Base-by-base conservation (phyloP, 2,113 vertebrate genomes). In the Dasyurus viverrinus region DNA sequence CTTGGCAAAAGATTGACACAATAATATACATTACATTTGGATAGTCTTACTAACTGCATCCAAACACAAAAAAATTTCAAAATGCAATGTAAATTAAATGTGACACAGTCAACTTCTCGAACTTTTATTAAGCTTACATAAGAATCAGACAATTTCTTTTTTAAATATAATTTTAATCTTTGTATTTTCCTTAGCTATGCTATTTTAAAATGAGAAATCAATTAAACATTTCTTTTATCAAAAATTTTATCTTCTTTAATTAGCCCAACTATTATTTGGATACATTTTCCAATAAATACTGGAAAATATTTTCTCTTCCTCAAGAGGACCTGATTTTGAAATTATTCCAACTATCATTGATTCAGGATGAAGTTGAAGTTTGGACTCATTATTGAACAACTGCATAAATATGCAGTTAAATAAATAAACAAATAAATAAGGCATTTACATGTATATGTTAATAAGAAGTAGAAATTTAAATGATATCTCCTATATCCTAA, bases 1-100 rank as follows among this genome's bases (percentile, higher is more conserved):
- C 93, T 94, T 60, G 52, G n/a, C 5, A 12, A 54, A 95, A 96
- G 23, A 55, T 50, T 54, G 19, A 92, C 11, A 54, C 8, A 95
- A 54, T 36, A 53, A 24, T 90, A 19, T 10, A 9, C 4, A 7
- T 27, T 22, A 47, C 91, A 1, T 27, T 47, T n/a, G 57, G 42
- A 42, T 30, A 90, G 68, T 2, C 68, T 47, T 91, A 93, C 3
- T 50, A 91, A 92, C 0, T 53, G 27, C 23, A 60, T 94, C n/a
- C 0, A 5, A 26, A 30, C 23, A 2, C 57, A 30, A 0, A 24
- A 19, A 91, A 68, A 94, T 94, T 54, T 95, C 48, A 94, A 36
- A 6, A 90, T 27, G 0, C 1, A 95, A 36, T 46, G 36, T 89
- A 22, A 57, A 25, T 47, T 95, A 25, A 48, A 90, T 46, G 27